Percentiles rank a stretch among this genome's conserved stretches.
These are phyloP conservation scores for Passerina amoena DNA, from an alignment of 2,113 vertebrate genomes.

Conservation along the genomic window DNA sequence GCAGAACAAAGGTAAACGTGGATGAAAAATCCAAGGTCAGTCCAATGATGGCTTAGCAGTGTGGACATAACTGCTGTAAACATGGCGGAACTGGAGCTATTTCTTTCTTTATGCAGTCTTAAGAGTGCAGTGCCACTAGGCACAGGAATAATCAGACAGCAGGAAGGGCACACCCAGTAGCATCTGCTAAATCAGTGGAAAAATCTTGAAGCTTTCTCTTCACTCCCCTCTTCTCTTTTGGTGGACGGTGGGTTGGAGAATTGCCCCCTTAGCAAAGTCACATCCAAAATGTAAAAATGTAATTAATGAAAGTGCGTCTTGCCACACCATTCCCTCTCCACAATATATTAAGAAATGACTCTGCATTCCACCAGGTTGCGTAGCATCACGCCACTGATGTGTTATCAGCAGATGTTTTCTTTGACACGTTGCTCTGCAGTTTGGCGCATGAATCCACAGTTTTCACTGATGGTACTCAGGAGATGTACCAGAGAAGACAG, in stretches of 20 bases:
- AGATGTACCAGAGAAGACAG: constrained; percentile 6
- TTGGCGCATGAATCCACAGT: constrained; percentile 34
- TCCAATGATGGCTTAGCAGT: background rate
- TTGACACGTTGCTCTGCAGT: constrained; percentile 55
- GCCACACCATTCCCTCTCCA: background rate
- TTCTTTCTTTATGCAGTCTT: constrained; percentile 9
- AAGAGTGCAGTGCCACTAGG: background rate
- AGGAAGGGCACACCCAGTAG: constrained; percentile 45
- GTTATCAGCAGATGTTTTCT: constrained; percentile 41
- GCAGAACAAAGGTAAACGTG: background rate
- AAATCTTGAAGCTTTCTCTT: constrained; percentile 18
- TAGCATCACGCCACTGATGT: constrained; percentile 48
- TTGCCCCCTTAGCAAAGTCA: background rate
- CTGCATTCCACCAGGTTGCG: constrained; percentile 18
- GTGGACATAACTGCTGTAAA: background rate
- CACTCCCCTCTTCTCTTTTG: background rate
- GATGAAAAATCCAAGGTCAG: constrained; percentile 17
- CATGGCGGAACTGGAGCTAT: background rate
- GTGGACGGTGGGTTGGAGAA: background rate
- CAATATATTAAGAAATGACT: constrained; percentile 47
- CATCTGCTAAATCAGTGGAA: background rate
- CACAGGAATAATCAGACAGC: background rate
- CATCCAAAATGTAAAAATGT: background rate
- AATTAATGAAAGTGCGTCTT: background rate
- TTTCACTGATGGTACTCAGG: constrained; percentile 10